Evolutionary conservation across 37 sponge, comb jelly and placozoan species (phyloP).

Genomic region (Corticium candelabrum): DNA sequence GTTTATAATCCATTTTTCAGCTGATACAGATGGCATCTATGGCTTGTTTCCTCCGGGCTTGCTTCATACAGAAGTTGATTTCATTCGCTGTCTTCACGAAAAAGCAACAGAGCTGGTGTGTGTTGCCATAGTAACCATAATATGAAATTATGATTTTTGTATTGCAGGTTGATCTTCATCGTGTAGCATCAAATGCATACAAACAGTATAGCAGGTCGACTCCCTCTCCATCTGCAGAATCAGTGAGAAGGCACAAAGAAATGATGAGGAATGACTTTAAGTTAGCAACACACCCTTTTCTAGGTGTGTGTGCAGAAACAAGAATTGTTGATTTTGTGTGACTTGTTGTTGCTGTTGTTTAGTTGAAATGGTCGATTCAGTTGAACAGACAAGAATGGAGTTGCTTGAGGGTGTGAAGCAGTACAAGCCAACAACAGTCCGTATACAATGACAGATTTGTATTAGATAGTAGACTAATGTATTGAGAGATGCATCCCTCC

Average conservation of each 20-base stretch:
- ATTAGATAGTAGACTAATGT: too few species aligned
- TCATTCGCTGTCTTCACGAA: constrained; percentile 19
- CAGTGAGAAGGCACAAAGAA: constrained; percentile 59
- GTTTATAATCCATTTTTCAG: neutral
- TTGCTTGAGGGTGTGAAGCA: constrained; percentile 34
- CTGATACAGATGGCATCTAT: constrained; percentile 25
- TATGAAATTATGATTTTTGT: constrained; percentile 7
- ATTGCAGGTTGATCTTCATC: constrained; percentile 20
- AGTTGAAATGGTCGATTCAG: neutral
- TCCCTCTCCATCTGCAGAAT: constrained; percentile 50
- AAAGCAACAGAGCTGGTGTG: constrained; percentile 33
- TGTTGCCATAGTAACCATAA: neutral
- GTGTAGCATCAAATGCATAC: constrained; percentile 57
- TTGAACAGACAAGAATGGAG: constrained; percentile 9
- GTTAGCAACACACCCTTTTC: neutral
- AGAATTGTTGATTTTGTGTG: neutral
- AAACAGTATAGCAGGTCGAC: constrained; percentile 72
- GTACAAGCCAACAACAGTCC: constrained; percentile 49
- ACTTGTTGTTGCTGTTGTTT: neutral
- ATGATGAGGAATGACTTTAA: neutral
- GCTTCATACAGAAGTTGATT: constrained; percentile 45
- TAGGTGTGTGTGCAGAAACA: neutral
- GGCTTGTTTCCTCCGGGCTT: constrained; percentile 49
- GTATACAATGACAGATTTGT: neutral
- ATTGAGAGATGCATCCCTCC: too few species aligned